A percentile compares a stretch with the other conserved stretches of the same genome.
Conservation (phyloP, 2,888 invertebrate species). For the Eucera pruinosa region DNA sequence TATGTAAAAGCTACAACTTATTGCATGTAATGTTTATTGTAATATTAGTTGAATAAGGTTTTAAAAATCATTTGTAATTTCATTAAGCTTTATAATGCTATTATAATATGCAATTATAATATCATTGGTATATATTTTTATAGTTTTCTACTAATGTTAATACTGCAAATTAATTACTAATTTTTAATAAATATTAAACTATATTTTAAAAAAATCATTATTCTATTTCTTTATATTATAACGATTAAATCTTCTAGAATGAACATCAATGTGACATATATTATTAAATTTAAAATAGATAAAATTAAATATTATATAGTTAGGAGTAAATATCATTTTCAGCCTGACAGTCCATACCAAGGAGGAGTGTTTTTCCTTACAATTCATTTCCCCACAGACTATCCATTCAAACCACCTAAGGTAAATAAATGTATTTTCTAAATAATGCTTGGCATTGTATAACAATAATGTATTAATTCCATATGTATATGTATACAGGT, state of each 20-base stretch:
- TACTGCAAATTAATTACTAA: slow-evolving; percentile 1
- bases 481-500: slow-evolving; percentile 86
- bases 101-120: background rate
- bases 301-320: background rate
- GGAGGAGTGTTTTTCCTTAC: slow-evolving; percentile 99
- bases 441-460: slow-evolving; percentile 7
- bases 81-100: background rate
- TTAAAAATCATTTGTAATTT: background rate
- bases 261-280: no score
- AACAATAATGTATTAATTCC: slow-evolving; percentile 3
- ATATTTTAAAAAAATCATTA: slow-evolving; percentile 10
- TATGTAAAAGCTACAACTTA: background rate
- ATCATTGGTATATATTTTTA: slow-evolving; percentile 1
- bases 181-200: background rate
- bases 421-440: slow-evolving; percentile 83
- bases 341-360: slow-evolving; percentile 99
- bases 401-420: slow-evolving; percentile 99
- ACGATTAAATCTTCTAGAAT: background rate
- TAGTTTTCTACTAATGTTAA: background rate
- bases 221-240: background rate
- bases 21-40: slow-evolving; percentile 22
- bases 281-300: background rate
- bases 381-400: slow-evolving; percentile 99
- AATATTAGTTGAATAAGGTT: slow-evolving; percentile 12
- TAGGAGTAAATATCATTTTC: slow-evolving; percentile 83